Base-by-base conservation (phyloP, 2,113 vertebrate genomes). In the Zeus faber region DNA sequence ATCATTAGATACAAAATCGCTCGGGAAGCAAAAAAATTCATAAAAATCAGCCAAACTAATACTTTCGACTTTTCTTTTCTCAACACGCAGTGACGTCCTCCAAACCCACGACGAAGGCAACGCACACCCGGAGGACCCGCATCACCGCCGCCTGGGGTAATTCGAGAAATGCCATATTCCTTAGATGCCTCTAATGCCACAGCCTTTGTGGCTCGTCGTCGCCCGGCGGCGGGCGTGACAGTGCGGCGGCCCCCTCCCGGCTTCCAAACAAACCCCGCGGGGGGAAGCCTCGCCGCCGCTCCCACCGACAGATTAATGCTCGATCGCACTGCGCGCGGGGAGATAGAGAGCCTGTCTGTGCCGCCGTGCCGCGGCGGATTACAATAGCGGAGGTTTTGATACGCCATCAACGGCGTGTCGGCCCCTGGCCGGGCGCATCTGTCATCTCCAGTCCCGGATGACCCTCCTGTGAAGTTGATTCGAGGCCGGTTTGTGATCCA, bases 71-170 rank as follows among this genome's bases (percentile, higher is more conserved):
- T 3, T 1, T 17, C 11, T 45, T 17, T 54, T 55, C 52, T 29
- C 22, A 41, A 11, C 35, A 48, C 17, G 33, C 58, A 44, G 56
- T 40, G 62, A 70, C 65, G 58, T 17, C 63, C 10, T 14, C 24
- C 24, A 16, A 29, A 46, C 4, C 65, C 25, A 31, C 0, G 18
- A 22, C n/a, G 2, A 1, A 23, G n/a, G 68, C 20, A 49, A 10
- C 18, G 41, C 5, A 2, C 65, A n/a, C n/a, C n/a, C n/a, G n/a
- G n/a, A n/a, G n/a, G n/a, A n/a, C n/a, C n/a, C n/a, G n/a, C n/a
- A n/a, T n/a, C n/a, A n/a, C n/a, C n/a, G n/a, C n/a, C n/a, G 26
- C 39, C 71, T 74, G 60, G 69, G 67, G 82, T 84, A 76, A 74
- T 37, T 43, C 9, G 31, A 55, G 4, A n/a, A 9, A 51, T 57